Evolutionary conservation across 92 coral and sea anemone genomes (phyloP), one percentile per base, ranked within the genome.

Genomic region (Epizoanthus illoricatus): DNA sequence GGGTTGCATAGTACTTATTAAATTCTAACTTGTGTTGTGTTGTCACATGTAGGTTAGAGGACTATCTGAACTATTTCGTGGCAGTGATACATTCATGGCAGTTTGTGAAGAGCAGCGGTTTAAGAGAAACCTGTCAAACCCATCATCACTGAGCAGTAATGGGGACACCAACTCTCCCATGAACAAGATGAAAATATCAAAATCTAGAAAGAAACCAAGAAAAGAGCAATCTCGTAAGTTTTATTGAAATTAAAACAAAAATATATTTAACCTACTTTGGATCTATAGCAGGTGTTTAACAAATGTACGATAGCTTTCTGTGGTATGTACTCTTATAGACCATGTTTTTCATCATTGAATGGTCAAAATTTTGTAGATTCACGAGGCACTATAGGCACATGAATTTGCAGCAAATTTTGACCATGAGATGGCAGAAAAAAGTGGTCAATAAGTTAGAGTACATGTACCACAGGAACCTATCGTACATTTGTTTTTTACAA

Each of bases 41-140:
- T 6, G 42, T 45, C 9, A 65, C 52, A 5, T 65, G 0, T 18
- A 92, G 97, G 91, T 92, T 66, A 91, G 89, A 71, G 92, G 97
- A 13, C 65, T 92, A 10, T 92, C 97, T n/a, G 94, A 92, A 73
- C 62, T 92, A 66, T 90, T 90, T 58, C 87, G 82, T 21, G 97
- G 91, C 33, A 78, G 69, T 49, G 89, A 91, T 23, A 84, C 86
- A 4, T 92, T 85, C 64, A 47, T 80, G 68, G 97, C 97, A 24
- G 73, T 75, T 11, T 84, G 84, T 24, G 87, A 90, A 36, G 84
- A 85, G n/a, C 71, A 56, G 64, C 69, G 87, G 19, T 81, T 80
- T 67, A 92, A 92, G 67, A 80, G 97, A 72, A 90, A 92, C 73
- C 52, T 92, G 52, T 92, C 97, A 16, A 92, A 92, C 80, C 97